Evolutionary conservation across 2,888 invertebrate genomes (phyloP), one percentile per base, ranked within the genome.

Genomic region (Orthosia gracilis): DNA sequence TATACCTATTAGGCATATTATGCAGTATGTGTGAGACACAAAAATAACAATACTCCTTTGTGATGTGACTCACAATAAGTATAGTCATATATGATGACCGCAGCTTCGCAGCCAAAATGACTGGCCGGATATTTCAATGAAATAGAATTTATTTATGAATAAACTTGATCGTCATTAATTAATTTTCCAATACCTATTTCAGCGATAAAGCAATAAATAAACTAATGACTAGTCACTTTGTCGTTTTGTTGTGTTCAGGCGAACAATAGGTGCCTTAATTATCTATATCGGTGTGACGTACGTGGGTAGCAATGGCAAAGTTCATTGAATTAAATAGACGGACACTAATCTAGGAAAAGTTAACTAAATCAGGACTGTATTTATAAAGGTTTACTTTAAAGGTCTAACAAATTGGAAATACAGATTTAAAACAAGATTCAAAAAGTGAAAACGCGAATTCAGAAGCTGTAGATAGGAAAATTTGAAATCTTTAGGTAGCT

Each of bases 81-180:
- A 61, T 45, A 18, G 18, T 61, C 31, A 49, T 70, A 58, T 64
- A 47, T 65, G 21, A 67, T 61, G 61, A 61, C 45, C 45, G 21
- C 61, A 61, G n/a, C 58, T n/a, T 45, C 49, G 69, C 75, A 69
- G 26, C n/a, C 47, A 4, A 26, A 73, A 69, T 59, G 58, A 73
- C 69, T 62, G 58, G 23, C 62, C 58, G 66, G 55, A 79, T 55
- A 57, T 49, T 73, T 58, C 18, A 52, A 59, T 68, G 18, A 70
- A 57, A 57, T 52, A 21, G 49, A 55, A 78, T 61, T 50, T 50
- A 63, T 58, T 71, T 40, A 64, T 50, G 15, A 77, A 65, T 70
- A 45, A 52, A 68, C 17, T 67, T 54, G 23, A 66, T 66, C 49
- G 47, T 78, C 71, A 63, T 59, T 82, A 49, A 58, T 52, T 57